These are phyloP conservation scores for Gorilla gorilla DNA, from an alignment of 2,113 vertebrate genomes.

Conservation along the genomic window DNA sequence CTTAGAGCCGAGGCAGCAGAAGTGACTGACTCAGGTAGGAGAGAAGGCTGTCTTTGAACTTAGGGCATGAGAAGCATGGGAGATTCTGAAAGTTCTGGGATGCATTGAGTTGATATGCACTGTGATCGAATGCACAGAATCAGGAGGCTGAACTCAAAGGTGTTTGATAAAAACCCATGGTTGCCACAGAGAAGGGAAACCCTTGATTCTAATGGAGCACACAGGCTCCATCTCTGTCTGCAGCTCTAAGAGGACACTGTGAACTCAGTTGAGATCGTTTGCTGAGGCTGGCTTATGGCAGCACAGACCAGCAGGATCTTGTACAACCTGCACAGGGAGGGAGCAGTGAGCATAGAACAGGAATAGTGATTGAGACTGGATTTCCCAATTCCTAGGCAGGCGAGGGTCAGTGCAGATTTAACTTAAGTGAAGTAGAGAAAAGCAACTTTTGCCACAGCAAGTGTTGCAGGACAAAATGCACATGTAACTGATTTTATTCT, in stretches of 20 bases:
- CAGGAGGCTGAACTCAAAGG: neutral
- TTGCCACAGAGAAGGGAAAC: neutral
- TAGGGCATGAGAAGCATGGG: neutral
- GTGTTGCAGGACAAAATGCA: neutral
- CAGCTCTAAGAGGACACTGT: neutral
- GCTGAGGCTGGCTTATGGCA: neutral
- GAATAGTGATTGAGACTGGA: neutral
- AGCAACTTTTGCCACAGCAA: neutral
- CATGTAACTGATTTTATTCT: neutral
- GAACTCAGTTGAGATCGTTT: too few species aligned
- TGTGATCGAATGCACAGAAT: too few species aligned
- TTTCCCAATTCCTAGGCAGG: neutral
- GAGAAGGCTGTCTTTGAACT: neutral
- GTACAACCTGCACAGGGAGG: neutral
- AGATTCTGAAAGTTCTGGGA: neutral
- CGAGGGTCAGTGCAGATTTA: neutral
- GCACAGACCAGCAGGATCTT: too few species aligned
- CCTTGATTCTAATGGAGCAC: neutral
- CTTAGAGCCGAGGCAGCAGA: neutral
- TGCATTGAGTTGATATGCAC: neutral
- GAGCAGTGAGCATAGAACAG: neutral
- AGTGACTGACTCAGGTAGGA: too few species aligned
- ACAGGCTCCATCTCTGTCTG: neutral
- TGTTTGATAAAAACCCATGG: accelerated
- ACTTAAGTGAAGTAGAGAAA: neutral